phyloP scores from a whole-genome alignment of 2,113 vertebrate genomes.

The Rhodinocichla rosea region DNA sequence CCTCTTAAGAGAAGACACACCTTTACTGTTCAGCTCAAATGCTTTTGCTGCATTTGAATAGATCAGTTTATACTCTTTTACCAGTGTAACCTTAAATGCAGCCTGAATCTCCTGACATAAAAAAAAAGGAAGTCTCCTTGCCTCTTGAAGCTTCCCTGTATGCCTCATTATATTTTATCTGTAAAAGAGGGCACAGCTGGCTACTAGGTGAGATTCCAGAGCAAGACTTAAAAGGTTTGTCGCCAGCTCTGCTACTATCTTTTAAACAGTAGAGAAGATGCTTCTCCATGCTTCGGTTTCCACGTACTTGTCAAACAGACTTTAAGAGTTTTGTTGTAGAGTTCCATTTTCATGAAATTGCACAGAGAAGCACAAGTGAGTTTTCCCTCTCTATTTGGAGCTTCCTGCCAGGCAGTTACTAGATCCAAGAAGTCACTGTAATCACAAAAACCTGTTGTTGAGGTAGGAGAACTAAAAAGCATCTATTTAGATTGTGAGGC shows the following conservation, averaged over 20 bases:
- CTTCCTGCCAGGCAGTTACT: neutral
- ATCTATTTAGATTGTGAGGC: neutral
- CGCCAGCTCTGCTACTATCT: neutral
- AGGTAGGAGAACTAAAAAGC: neutral
- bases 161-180: neutral
- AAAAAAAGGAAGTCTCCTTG: neutral
- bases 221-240: neutral
- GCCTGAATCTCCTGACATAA: neutral
- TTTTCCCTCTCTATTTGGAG: neutral
- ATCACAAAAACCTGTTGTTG: neutral
- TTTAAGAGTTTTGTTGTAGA: neutral
- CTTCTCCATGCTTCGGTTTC: neutral
- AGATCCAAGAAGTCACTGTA: neutral
- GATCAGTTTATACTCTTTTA: neutral
- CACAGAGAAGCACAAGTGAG: neutral
- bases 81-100: neutral
- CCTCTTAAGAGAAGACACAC: slow-evolving; percentile 19
- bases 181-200: neutral
- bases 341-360: neutral
- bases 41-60: neutral
- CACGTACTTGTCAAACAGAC: fast-evolving
- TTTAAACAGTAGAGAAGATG: neutral
- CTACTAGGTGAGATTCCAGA: neutral
- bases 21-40: neutral
- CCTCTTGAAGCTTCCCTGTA: neutral